Evolutionary conservation across 2,113 vertebrate species (phyloP).

Genomic region (Ailurus styani): DNA sequence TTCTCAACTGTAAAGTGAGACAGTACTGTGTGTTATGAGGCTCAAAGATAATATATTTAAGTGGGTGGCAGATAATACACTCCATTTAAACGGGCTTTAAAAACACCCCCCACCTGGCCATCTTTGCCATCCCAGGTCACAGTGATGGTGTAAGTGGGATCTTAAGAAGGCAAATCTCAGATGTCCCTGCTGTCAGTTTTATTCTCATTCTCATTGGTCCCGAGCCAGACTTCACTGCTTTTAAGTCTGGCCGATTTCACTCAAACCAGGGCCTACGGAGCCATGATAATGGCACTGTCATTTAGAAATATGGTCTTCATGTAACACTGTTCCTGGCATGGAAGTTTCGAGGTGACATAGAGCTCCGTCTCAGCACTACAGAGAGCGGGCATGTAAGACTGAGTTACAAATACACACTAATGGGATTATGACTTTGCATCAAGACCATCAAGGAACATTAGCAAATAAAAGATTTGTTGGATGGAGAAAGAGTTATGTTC

Average conservation of each 20-base stretch:
- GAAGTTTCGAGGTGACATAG: neutral
- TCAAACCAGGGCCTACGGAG: neutral
- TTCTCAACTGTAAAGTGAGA: neutral
- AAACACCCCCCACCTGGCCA: neutral
- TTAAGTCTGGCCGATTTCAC: neutral
- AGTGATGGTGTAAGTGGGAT: neutral
- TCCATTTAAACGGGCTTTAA: neutral
- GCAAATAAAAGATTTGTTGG: neutral
- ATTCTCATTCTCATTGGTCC: neutral
- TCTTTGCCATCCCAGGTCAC: neutral
- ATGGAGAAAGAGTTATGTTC: neutral
- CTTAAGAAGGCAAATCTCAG: neutral
- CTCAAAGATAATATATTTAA: neutral
- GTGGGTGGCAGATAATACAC: neutral
- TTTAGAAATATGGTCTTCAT: neutral
- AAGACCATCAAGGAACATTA: neutral
- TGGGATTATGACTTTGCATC: neutral
- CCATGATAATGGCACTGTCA: neutral
- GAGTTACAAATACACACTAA: neutral
- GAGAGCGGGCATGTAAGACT: neutral
- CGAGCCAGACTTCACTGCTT: neutral
- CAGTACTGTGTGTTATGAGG: neutral
- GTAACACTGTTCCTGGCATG: neutral
- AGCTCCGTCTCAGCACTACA: neutral
- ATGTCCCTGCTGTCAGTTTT: neutral